phyloP scores from a whole-genome alignment of 2,113 vertebrate genomes.

The Arizona elegans region DNA sequence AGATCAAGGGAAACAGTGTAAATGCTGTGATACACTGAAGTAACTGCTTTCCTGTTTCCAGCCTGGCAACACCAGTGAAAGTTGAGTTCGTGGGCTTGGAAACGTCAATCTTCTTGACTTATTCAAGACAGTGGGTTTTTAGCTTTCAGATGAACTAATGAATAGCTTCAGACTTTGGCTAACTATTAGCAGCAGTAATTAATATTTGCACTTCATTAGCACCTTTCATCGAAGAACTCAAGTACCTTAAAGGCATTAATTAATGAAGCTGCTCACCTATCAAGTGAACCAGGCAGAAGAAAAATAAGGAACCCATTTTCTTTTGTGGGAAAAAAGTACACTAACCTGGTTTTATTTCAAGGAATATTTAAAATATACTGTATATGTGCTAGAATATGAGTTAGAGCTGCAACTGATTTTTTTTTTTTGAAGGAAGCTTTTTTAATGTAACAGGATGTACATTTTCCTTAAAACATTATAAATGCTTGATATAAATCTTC shows the following conservation, averaged over 20 bases:
- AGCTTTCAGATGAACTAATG: conserved; percentile 24
- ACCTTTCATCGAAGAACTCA: conserved; percentile 24
- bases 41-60: conserved; percentile 1
- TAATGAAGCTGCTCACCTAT: conserved; percentile 16
- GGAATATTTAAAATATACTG: not conserved
- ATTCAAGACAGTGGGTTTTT: not conserved
- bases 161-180: conserved; percentile 25
- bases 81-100: conserved; percentile 3
- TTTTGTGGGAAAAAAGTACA: not conserved
- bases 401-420: not conserved
- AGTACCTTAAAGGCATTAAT: conserved; percentile 15
- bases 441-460: not conserved
- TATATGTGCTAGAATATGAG: not conserved
- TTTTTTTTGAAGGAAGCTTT: not conserved
- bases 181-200: conserved; percentile 28
- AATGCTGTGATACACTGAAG: conserved; percentile 1
- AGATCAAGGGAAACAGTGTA: conserved; percentile 14
- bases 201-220: conserved; percentile 36
- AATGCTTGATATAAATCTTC: conserved; percentile 8
- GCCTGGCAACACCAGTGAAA: not conserved
- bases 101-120: conserved; percentile 20
- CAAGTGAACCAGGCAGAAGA: conserved; percentile 18
- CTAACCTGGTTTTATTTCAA: not conserved
- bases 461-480: not conserved
- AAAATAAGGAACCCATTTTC: conserved; percentile 10